Conservation (phyloP, 2,113 vertebrate genomes). For the Muscicapa adusta region DNA sequence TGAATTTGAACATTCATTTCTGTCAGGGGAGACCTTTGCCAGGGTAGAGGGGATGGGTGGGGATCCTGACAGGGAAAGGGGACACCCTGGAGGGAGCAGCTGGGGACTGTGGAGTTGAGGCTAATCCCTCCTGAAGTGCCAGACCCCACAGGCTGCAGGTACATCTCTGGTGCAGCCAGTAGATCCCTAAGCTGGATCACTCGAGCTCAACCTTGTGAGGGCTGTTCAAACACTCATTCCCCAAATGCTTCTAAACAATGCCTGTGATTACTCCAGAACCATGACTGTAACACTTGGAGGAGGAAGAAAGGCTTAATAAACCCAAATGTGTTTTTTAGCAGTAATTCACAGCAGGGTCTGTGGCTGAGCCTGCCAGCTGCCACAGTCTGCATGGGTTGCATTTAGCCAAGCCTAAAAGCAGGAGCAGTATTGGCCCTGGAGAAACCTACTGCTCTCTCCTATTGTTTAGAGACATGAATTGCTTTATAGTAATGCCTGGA, state of each 20-base stretch:
- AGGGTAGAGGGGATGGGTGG: background rate
- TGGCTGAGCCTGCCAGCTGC: constrained; percentile 19
- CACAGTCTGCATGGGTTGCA: background rate
- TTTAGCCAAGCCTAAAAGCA: constrained; percentile 11
- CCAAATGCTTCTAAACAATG: background rate
- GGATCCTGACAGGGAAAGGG: background rate
- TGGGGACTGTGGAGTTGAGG: background rate
- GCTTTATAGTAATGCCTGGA: background rate
- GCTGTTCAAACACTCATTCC: background rate
- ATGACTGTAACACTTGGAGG: background rate
- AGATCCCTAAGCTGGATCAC: background rate
- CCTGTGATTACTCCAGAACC: background rate
- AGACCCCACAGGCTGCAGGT: background rate
- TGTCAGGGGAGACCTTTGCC: background rate
- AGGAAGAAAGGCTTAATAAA: constrained; percentile 27
- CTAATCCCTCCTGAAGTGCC: background rate
- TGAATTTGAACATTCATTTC: background rate
- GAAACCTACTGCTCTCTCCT: background rate
- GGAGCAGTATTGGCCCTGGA: background rate
- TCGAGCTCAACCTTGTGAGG: background rate
- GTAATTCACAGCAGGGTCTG: constrained; percentile 20
- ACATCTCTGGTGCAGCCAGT: background rate
- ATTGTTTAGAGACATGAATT: background rate
- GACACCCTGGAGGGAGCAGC: background rate
- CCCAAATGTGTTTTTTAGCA: constrained; percentile 38